Evolutionary conservation across 2,797 vertebrate genomes (phyloP).

Genomic region (Aselliscus stoliczkanus): DNA sequence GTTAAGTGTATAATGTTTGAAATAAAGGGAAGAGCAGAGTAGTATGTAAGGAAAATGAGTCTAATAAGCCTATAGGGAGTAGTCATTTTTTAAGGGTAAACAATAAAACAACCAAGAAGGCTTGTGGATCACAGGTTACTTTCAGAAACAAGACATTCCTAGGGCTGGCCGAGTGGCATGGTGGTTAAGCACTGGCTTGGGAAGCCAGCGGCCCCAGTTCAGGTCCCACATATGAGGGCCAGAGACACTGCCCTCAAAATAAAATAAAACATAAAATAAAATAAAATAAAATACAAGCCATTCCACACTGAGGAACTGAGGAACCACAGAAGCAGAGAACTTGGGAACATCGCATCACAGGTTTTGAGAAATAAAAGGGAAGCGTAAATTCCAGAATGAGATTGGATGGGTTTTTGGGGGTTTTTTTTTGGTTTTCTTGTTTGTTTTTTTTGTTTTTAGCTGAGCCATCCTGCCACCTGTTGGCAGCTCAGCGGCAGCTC

Average conservation of each 20-base stretch:
- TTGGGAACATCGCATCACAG: not conserved
- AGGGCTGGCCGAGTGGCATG: too few relatives aligned
- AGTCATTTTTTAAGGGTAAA: not conserved
- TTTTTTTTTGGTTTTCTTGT: too few relatives aligned
- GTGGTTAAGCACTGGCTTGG: too few relatives aligned
- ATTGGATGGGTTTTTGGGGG: too few relatives aligned
- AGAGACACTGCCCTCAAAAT: too few relatives aligned
- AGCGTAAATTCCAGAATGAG: not conserved
- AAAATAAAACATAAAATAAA: too few relatives aligned
- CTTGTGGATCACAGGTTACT: not conserved
- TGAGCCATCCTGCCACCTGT: too few relatives aligned
- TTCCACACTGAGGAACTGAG: not conserved
- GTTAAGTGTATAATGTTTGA: constrained; percentile 14
- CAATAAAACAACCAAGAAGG: not conserved
- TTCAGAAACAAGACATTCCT: constrained; percentile 6
- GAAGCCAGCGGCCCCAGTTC: too few relatives aligned
- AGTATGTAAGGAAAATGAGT: not conserved
- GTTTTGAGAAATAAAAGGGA: not conserved
- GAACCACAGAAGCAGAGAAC: not conserved
- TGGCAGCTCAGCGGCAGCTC: too few relatives aligned
- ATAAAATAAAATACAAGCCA: too few relatives aligned
- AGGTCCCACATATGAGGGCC: too few relatives aligned
- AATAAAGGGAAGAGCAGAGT: not conserved
- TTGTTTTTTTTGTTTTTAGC: too few relatives aligned
- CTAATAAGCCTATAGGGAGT: not conserved